Base-by-base conservation (phyloP, 2,888 invertebrate genomes). In the Spatulosminthurus flaviceps region DNA sequence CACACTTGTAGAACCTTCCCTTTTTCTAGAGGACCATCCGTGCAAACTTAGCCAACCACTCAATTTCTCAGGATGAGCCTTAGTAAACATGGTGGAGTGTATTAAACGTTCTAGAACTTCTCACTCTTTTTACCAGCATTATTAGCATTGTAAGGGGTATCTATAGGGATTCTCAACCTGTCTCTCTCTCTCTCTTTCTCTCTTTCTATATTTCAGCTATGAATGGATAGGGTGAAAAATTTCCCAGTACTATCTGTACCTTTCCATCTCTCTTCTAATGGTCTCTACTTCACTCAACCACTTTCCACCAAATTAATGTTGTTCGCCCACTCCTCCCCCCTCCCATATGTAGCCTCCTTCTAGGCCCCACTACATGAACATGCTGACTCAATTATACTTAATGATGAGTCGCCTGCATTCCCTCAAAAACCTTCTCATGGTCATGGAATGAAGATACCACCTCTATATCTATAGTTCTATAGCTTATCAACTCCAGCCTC, bases 201-300 rank as follows among this genome's bases (percentile, higher is more conserved):
- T 19, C 51, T 13, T n/a, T n/a, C n/a, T n/a, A n/a, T n/a, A n/a
- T n/a, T n/a, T n/a, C n/a, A n/a, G n/a, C n/a, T 51, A 51, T 51
- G 16, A 51, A 19, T 51, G 5, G 51, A 4, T 2, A 51, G 9
- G 2, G 9, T 51, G 51, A 51, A 51, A 51, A 51, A 51, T 13
- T 51, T 16, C 16, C 51, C n/a, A 2, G 51, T 22, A n/a, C n/a
- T n/a, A 26, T 51, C 72, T 72, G 72, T 72, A 72, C n/a, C 41
- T 24, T 72, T 42, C 24, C 72, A 72, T 72, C 72, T 43, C n/a
- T n/a, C 72, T 51, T 72, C 26, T 72, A 72, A 72, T 72, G 51
- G 51, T 4, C 26, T 72, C 24, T 41, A 42, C 72, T 72, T 72
- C 72, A 72, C 51, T 72, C 11, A 22, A 43, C 26, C 16, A 51